Evolutionary conservation across 2,888 invertebrate species (phyloP).

Genomic region (Taenaris catops): DNA sequence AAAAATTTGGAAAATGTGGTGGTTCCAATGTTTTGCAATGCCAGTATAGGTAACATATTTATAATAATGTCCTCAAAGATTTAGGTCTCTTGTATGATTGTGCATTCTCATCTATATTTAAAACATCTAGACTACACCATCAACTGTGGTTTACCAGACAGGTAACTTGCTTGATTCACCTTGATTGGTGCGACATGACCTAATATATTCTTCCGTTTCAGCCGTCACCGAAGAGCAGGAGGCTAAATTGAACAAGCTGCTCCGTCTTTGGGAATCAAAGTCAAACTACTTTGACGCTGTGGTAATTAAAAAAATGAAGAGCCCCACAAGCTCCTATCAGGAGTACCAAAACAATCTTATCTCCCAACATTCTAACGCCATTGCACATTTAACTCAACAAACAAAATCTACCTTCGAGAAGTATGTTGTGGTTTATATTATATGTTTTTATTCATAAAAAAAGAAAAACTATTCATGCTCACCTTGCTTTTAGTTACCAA

Average conservation of each 20-base stretch:
- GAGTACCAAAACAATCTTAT: conserved; percentile 93
- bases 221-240: conserved; percentile 93
- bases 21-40: conserved; percentile 98
- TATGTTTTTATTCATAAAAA: too few relatives aligned
- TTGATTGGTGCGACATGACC: conserved; percentile 53
- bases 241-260: conserved; percentile 94
- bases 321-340: conserved; percentile 92
- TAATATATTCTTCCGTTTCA: conserved; percentile 74
- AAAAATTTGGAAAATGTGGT: conserved; percentile 96
- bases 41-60: conserved; percentile 86
- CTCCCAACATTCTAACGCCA: conserved; percentile 88
- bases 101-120: conserved; percentile 62
- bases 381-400: conserved; percentile 87
- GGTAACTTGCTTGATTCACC: conserved; percentile 67
- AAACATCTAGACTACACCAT: conserved; percentile 62
- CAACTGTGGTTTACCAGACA: conserved; percentile 67
- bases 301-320: conserved; percentile 92
- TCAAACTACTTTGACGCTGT: conserved; percentile 91
- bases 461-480: too few relatives aligned
- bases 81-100: conserved; percentile 70
- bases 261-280: conserved; percentile 98
- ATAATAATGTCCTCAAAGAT: conserved; percentile 73
- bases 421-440: conserved; percentile 52
- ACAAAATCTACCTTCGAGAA: conserved; percentile 92
- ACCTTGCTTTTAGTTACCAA: conserved; percentile 78